Evolutionary conservation across 2,113 vertebrate species (phyloP), one percentile per base, ranked within the genome.

Genomic region (Camelus dromedarius): DNA sequence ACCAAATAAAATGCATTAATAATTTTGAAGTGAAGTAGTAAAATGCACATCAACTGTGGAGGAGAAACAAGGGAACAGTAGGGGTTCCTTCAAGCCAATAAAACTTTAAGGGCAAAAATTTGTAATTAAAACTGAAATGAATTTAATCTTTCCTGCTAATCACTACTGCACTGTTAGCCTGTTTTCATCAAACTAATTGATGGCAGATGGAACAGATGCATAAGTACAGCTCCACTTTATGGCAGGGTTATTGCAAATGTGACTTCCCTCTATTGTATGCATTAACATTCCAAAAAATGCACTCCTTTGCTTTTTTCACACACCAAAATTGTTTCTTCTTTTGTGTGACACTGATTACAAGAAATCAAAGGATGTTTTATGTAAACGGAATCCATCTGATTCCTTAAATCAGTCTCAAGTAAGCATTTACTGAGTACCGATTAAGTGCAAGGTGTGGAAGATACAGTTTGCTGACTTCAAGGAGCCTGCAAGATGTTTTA

Each of bases 151-250:
- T 84, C 22, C 24, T 97, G 79, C 89, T 98, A 90, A 98, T 98
- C 92, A 89, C 89, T 96, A 81, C 50, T 19, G 87, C 35, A 96
- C 87, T 26, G 95, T 97, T 98, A 98, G 90, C 72, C 96, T 98
- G 52, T 97, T 98, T 98, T 96, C 96, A 97, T 98, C 97, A 98
- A 93, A 95, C 90, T 98, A 98, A 98, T 97, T 98, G 98, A 98
- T 96, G 83, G 95, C 95, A 98, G 98, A 98, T 97, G 97, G 97
- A 97, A 35, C 89, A 97, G 97, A 98, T 97, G 96, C 94, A 84
- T 73, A 91, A 98, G 98, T 98, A 96, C 70, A 97, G 77, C 66
- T 86, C 64, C 38, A 84, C 88, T 97, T 97, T 93, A 96, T 77
- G 93, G 92, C 69, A 98, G 5, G 0, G 80, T 95, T 98, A 72